phyloP scores from a whole-genome alignment of 2,888 invertebrate species.

The Brassicogethes aeneus region DNA sequence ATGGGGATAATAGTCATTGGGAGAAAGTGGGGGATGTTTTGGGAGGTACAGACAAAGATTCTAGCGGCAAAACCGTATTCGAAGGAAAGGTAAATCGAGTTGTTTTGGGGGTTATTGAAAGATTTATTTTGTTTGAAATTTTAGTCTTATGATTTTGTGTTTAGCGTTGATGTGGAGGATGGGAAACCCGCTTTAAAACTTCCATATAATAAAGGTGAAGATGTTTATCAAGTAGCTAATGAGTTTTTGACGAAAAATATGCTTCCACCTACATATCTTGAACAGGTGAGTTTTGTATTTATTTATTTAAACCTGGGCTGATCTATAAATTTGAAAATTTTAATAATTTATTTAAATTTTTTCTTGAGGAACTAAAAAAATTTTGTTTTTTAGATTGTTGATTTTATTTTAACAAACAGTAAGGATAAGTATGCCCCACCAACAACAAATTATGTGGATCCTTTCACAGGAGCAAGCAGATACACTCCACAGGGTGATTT shows the following conservation, averaged over 20 bases:
- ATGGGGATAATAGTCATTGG: slow-evolving; percentile 54
- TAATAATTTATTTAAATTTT: slow-evolving; percentile 4
- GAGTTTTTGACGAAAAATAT: slow-evolving; percentile 77
- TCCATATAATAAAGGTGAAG: slow-evolving; percentile 83
- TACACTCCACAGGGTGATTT: slow-evolving; percentile 49
- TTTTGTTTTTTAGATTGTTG: slow-evolving; percentile 53
- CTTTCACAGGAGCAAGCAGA: slow-evolving; percentile 56
- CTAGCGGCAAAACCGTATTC: slow-evolving; percentile 65
- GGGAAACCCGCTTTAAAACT: slow-evolving; percentile 80
- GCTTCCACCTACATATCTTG: slow-evolving; percentile 78
- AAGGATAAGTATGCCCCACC: slow-evolving; percentile 39
- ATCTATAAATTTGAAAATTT: slow-evolving; percentile 6
- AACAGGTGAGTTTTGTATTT: slow-evolving; percentile 54
- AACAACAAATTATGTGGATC: slow-evolving; percentile 49
- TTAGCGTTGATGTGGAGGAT: slow-evolving; percentile 91
- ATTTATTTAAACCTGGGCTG: neutral
- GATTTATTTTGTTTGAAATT: slow-evolving; percentile 11
- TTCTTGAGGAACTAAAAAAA: too few species aligned
- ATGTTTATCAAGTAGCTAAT: slow-evolving; percentile 89
- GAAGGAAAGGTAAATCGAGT: slow-evolving; percentile 76
- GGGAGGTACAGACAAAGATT: slow-evolving; percentile 57
- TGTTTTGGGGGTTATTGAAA: too few species aligned
- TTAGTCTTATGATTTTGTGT: slow-evolving; percentile 88
- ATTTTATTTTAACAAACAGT: slow-evolving; percentile 83
- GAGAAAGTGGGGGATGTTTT: slow-evolving; percentile 82